Base-by-base conservation (phyloP, 1,140 invertebrate genomes). In the Pentalonia nigronervosa region DNA sequence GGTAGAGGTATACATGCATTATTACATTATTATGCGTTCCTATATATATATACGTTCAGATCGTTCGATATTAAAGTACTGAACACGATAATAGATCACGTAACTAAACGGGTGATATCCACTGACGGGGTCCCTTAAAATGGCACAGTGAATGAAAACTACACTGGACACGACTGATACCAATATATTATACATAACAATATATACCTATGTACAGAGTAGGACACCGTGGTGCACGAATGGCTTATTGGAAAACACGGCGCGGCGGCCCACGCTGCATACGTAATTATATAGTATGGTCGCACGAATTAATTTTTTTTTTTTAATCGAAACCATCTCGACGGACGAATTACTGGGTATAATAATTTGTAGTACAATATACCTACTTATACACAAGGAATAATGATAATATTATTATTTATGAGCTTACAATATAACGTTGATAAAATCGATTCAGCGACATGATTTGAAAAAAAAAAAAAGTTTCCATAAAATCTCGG, bases 201-300 rank as follows among this genome's bases (percentile, higher is more conserved):
- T 67, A 67, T 53, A 1, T n/a, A 30, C 9, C 9, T 2, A 0
- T 56, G 50, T 0, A n/a, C 60, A 14, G 60, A 76, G 60, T 76
- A n/a, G 60, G 30, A n/a, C n/a, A 76, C 60, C 60, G 48, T 11
- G 17, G 25, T n/a, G 60, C 60, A 30, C n/a, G 60, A 30, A 76
- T 76, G 60, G 60, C 60, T 76, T 76, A 76, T 76, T 76, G 60
- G 60, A 76, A n/a, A 76, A 76, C 60, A 76, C 60, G 60, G 30
- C 14, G 30, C 30, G 14, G 1, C 60, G n/a, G 60, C 60, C 60
- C 60, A 76, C 60, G 60, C 60, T 76, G 60, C 60, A 76, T 76
- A n/a, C 60, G 60, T 76, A 76, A 76, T 76, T 76, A 76, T 76
- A 76, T 76, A 76, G 60, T n/a, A 76, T 76, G 60, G 60, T 76